Evolutionary conservation across 1,140 invertebrate species (phyloP), one percentile per base, ranked within the genome.

Genomic region (Hydropsyche tenuis): DNA sequence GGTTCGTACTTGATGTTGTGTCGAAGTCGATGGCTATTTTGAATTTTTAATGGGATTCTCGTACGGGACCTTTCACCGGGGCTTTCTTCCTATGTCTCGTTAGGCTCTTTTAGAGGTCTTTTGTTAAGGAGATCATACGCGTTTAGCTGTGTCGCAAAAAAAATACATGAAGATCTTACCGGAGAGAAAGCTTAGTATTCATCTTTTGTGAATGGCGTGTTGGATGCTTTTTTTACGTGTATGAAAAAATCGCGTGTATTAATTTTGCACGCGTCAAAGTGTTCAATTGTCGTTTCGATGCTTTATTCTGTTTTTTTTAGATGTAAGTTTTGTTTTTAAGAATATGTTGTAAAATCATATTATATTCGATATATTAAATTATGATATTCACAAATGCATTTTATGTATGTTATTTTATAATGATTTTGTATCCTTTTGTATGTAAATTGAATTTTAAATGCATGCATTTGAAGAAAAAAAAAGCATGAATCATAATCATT

Each of bases 371-470:
- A 51, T 51, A n/a, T 16, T 16, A 14, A 51, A n/a, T 20, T 20
- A 20, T 51, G 14, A 16, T 51, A 51, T 20, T 5, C 14, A 5
- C 4, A 14, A 16, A 20, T 20, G 18, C 18, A 16, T 51, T 51
- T 51, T 51, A 51, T 51, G 46, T n/a, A 16, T n/a, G 46, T 51
- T n/a, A 14, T 51, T 51, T 51, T 51, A 51, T 9, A 45, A 45
- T 51, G 46, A 5, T 5, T 5, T 5, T 51, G 46, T 51, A 16
- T 37, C 30, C 30, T 37, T 37, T 51, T 51, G 2, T 51, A 51
- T 51, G 46, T 51, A 51, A 16, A 51, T 51, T 14, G 42, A 9
- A 45, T 9, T 45, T 9, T 9, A 45, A 45, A 45, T 9, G 14
- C 14, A 51, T 51, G 46, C 18, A 20, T 16, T 51, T 51, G 5